phyloP scores from a whole-genome alignment of 2,888 invertebrate genomes.

The Candidula unifasciata region DNA sequence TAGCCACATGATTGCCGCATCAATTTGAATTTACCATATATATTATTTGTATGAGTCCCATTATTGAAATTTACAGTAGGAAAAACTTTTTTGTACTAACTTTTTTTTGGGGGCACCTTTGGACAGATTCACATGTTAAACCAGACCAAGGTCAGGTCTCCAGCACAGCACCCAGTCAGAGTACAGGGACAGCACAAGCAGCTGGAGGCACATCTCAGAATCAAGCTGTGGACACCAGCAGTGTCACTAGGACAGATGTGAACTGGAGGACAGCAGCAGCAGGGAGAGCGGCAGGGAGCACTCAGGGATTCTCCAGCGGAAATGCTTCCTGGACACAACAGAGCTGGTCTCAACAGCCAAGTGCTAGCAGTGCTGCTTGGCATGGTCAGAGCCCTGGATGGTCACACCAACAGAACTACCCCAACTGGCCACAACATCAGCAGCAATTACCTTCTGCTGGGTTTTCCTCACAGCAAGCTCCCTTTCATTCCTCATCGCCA shows the following conservation, averaged over 20 bases:
- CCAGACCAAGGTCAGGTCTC: background rate
- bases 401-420: conserved; percentile 39
- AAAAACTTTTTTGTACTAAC: too few relatives aligned
- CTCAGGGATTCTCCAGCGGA: background rate
- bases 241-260: conserved; percentile 5
- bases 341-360: conserved; percentile 38
- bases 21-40: too few relatives aligned
- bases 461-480: conserved; percentile 30
- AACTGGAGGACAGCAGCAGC: background rate
- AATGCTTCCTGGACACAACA: conserved; percentile 15
- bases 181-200: background rate
- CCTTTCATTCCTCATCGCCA: conserved; percentile 18
- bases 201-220: background rate
- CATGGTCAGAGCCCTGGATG: conserved; percentile 67
- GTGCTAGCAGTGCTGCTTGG: conserved; percentile 19
- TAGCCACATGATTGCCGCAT: too few relatives aligned
- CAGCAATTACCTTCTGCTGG: conserved; percentile 7
- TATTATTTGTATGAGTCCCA: too few relatives aligned
- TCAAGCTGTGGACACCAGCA: background rate
- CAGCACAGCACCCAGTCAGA: background rate
- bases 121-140: conserved; percentile 7
- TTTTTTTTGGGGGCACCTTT: too few relatives aligned
- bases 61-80: too few relatives aligned
- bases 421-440: conserved; percentile 13
- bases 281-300: background rate